Evolutionary conservation across 1,140 invertebrate species (phyloP).

Genomic region (Plectrocnemia conspersa): DNA sequence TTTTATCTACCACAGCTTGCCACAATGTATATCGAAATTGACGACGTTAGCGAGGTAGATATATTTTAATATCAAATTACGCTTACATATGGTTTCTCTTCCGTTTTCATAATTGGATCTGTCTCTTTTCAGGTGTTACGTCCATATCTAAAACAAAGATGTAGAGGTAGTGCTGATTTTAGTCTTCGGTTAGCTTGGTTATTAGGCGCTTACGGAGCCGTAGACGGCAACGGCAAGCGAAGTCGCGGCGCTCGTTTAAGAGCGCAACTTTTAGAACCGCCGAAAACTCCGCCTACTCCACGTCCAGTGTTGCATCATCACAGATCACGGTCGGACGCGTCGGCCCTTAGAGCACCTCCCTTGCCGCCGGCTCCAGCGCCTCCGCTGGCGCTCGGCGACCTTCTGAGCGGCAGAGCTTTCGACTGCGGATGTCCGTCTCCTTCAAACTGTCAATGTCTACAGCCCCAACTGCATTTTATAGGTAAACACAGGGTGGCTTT

Average conservation of each 20-base stretch:
- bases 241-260: constrained; percentile 32
- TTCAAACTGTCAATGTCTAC: constrained; percentile 30
- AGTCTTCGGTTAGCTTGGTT: constrained; percentile 94
- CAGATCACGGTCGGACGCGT: constrained; percentile 86
- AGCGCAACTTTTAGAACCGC: constrained; percentile 41
- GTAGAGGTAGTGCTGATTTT: constrained; percentile 90
- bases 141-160: constrained; percentile 92
- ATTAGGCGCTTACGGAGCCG: constrained; percentile 87
- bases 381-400: constrained; percentile 75
- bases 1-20: constrained; percentile 97
- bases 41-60: constrained; percentile 85
- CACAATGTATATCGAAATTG: constrained; percentile 98
- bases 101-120: neutral
- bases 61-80: constrained; percentile 7
- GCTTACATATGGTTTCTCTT: no score
- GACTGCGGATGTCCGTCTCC: constrained; percentile 90
- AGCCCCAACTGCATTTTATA: constrained; percentile 33
- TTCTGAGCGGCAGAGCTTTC: constrained; percentile 90
- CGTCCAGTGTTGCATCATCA: constrained; percentile 21
- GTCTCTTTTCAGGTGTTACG: constrained; percentile 62
- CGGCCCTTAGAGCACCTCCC: constrained; percentile 48
- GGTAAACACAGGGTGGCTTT: no score
- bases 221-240: constrained; percentile 63
- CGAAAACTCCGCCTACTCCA: constrained; percentile 37
- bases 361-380: constrained; percentile 49